Evolutionary conservation across 2,113 vertebrate species (phyloP).

Genomic region (Amphilophus citrinellus): DNA sequence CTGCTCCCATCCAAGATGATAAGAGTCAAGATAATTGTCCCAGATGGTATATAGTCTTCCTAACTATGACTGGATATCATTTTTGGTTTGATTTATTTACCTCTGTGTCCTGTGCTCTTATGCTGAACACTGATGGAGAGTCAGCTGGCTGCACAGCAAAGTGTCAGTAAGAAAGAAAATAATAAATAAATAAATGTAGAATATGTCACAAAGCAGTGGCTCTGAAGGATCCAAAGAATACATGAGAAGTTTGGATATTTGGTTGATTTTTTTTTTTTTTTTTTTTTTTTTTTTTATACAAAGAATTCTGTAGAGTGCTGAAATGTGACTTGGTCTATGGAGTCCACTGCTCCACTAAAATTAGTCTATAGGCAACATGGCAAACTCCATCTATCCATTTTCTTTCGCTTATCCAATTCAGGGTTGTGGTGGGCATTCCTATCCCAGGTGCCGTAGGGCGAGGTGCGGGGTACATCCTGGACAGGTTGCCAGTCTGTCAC

Average conservation of each 20-base stretch:
- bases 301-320: too few species aligned
- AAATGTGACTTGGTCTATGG: too few species aligned
- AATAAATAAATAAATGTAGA: not conserved
- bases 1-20: not conserved
- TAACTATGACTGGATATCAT: not conserved
- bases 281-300: too few species aligned
- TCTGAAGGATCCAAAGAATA: not conserved
- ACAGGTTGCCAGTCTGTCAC: too few species aligned
- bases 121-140: not conserved
- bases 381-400: too few species aligned
- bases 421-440: too few species aligned
- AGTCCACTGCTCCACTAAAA: too few species aligned
- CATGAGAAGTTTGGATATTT: not conserved
- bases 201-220: not conserved
- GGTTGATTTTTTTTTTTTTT: not conserved
- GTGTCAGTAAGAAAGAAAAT: not conserved
- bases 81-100: not conserved
- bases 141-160: not conserved
- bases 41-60: not conserved
- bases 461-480: too few species aligned
- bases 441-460: too few species aligned
- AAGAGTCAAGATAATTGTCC: constrained; percentile 3
- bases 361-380: too few species aligned
- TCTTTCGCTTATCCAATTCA: too few species aligned
- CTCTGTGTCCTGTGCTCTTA: not conserved